Evolutionary conservation across 2,113 vertebrate genomes (phyloP).

Genomic region (Helogale parvula): DNA sequence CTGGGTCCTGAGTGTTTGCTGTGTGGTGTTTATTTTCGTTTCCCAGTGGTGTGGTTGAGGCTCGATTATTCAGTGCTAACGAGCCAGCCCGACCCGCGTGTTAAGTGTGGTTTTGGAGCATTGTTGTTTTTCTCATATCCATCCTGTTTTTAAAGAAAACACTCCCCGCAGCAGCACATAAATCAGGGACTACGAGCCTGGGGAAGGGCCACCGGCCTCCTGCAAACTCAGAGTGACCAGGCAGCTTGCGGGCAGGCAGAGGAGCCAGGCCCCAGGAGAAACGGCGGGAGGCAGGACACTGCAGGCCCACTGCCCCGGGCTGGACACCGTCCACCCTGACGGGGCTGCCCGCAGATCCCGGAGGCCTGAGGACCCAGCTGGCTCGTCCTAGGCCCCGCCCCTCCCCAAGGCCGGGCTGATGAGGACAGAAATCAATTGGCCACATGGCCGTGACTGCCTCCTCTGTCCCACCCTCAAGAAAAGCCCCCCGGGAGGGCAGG

Average conservation of each 20-base stretch:
- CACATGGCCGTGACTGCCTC: background rate
- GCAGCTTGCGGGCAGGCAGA: background rate
- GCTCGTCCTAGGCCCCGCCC: slow-evolving; percentile 32
- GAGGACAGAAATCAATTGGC: slow-evolving; percentile 67
- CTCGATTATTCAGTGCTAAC: slow-evolving; percentile 37
- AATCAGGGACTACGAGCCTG: slow-evolving; percentile 53
- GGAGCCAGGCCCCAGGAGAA: background rate
- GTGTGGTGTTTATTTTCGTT: slow-evolving; percentile 61
- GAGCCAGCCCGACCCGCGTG: slow-evolving; percentile 27
- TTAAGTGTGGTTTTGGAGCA: slow-evolving; percentile 59
- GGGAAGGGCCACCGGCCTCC: background rate
- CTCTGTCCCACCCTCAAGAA: background rate
- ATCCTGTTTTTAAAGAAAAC: slow-evolving; percentile 79
- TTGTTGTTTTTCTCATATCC: slow-evolving; percentile 71
- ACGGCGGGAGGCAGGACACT: background rate
- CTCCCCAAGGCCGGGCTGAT: background rate
- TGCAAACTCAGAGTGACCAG: background rate
- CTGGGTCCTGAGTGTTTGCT: background rate
- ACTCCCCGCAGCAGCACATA: slow-evolving; percentile 36
- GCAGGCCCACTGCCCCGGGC: background rate
- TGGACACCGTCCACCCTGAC: background rate
- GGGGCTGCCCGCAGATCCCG: background rate
- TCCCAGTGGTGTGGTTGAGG: background rate
- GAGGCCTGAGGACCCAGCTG: slow-evolving; percentile 65
- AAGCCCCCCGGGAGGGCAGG: background rate